Conservation (phyloP, 2,797 vertebrate species). For the Phrynocephalus forsythii region DNA sequence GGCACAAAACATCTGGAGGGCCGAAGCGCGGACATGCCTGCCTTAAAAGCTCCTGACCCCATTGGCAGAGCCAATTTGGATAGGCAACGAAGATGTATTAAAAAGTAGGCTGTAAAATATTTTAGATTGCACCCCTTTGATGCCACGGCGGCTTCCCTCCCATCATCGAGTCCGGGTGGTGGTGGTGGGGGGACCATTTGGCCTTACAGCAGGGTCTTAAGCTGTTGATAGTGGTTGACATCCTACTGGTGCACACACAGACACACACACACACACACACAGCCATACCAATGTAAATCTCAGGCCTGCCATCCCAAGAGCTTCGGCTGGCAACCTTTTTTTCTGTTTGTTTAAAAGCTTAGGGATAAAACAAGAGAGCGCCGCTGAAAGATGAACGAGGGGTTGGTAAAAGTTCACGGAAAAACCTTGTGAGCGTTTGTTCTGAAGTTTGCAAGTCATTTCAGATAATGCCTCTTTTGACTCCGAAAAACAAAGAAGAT, state of each 20-base stretch:
- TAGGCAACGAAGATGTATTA: background rate
- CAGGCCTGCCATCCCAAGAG: conserved; percentile 43
- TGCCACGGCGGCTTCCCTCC: background rate
- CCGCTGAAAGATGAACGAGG: conserved; percentile 53
- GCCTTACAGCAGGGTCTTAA: conserved; percentile 21
- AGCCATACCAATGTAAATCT: conserved; percentile 43
- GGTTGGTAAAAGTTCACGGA: conserved; percentile 35
- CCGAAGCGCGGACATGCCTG: no score
- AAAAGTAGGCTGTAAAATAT: background rate
- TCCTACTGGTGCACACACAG: conserved; percentile 18
- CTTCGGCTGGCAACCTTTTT: conserved; percentile 44
- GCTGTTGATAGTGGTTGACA: conserved; percentile 40
- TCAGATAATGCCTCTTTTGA: conserved; percentile 47
- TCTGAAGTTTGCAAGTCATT: conserved; percentile 49
- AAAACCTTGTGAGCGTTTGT: conserved; percentile 46
- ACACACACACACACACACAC: no score
- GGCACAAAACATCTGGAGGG: no score
- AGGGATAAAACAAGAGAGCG: conserved; percentile 36
- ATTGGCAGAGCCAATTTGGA: background rate
- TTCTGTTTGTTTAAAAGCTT: conserved; percentile 56
- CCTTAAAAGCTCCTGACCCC: background rate
- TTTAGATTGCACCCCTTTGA: conserved; percentile 13
- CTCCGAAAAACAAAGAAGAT: conserved; percentile 63
- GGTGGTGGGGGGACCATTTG: background rate
- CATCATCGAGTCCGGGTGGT: background rate